Base-by-base conservation (phyloP, 2,797 vertebrate genomes). In the Hippocampus kuda region DNA sequence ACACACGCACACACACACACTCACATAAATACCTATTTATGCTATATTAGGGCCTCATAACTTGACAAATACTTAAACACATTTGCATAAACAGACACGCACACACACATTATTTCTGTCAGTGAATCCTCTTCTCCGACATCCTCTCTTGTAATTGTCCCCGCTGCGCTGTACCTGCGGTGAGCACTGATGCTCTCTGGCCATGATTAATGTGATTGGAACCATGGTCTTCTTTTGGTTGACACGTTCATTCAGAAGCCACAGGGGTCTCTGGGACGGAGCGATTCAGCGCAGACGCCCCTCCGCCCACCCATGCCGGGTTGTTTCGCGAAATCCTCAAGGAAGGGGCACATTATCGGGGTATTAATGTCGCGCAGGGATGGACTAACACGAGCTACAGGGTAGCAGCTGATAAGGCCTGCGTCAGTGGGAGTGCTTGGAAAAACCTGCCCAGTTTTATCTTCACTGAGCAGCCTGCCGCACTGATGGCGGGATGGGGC, bases 201-300 rank as follows among this genome's bases (percentile, higher is more conserved):
- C 84, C 75, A 80, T 88, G 88, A 91, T 90, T 89, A 88, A 90
- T 90, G 87, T 80, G 86, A 86, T 80, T 70, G 82, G 72, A 79
- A 78, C 71, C 62, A 70, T 68, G 70, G 68, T 83, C 70, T 70
- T 78, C 76, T 75, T 59, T 79, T 77, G 87, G 86, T 86, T 86
- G 79, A 80, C 77, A 80, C 64, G n/a, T 81, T 78, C 74, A n/a
- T 44, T 68, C 44, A 0, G 69, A 73, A 77, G 79, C 79, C 83
- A 77, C 68, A 22, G 69, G 88, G 87, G 79, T 87, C 71, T 67
- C 65, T 66, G 81, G 81, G 79, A 82, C 76, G 67, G 53, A 72
- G 75, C 72, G 78, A 83, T 76, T 83, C 87, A 72, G 82, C 70
- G 60, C 18, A 2, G n/a, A 34, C 38, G 27, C 68, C 46, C 27